These are phyloP conservation scores for Gallinago undulata DNA, from an alignment of 2,113 vertebrate genomes.

Conservation along the genomic window DNA sequence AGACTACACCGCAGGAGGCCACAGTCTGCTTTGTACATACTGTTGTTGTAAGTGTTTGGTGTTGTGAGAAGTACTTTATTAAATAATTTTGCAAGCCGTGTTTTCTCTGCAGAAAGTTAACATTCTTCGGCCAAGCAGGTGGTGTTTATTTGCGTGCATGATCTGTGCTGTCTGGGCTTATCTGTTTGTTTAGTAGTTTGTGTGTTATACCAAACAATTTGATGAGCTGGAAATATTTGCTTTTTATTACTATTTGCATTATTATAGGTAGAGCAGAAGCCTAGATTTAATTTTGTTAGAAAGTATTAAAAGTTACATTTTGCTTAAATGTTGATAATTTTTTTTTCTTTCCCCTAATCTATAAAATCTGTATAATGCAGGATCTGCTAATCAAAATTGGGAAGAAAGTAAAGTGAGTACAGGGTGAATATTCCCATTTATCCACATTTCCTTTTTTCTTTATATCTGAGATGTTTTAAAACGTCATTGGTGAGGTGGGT, in stretches of 20 bases:
- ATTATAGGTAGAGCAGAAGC: neutral
- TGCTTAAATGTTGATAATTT: neutral
- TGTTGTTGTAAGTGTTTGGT: neutral
- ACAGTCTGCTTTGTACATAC: neutral
- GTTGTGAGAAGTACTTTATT: fast-evolving
- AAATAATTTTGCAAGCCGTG: fast-evolving
- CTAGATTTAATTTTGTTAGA: neutral
- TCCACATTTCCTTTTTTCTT: neutral
- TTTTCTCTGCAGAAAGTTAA: neutral
- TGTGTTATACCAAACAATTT: too few species aligned
- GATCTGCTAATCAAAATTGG: neutral
- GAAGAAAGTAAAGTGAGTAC: neutral
- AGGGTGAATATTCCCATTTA: neutral
- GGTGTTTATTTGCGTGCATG: neutral
- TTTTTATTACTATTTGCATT: neutral
- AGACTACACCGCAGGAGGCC: neutral
- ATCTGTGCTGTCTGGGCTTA: fast-evolving
- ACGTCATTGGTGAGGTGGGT: neutral
- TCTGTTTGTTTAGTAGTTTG: neutral
- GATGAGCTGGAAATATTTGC: neutral
- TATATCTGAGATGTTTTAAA: neutral
- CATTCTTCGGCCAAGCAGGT: neutral
- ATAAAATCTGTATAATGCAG: neutral
- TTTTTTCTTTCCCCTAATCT: neutral
- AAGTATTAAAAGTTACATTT: neutral